Base-by-base conservation (phyloP, 2,888 invertebrate genomes). In the Platycheirus rosarum region DNA sequence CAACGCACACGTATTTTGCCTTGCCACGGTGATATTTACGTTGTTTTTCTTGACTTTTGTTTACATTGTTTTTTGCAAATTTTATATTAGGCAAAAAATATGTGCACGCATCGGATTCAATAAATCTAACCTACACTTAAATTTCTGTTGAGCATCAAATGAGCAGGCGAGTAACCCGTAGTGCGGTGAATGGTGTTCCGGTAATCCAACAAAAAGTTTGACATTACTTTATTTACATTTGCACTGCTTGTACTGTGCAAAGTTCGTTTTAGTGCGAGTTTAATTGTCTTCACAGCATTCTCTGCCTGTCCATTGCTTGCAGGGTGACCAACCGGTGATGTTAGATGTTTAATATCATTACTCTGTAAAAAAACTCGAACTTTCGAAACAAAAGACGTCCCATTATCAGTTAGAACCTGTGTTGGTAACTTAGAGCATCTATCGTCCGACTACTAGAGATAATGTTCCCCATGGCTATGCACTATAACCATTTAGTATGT, bases 241-340 rank as follows among this genome's bases (percentile, higher is more conserved):
- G 2, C 6, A 6, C 6, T 26, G 6, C 26, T 6, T 11, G 16
- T 14, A 2, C 18, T 4, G 18, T 44, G 44, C 18, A 49, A 44
- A 11, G 44, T 11, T 2, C 44, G 44, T 44, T 44, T 44, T 1
- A 44, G 44, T 0, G 44, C 44, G 3, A 44, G 44, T 44, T 44
- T 44, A 37, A 13, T 37, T 13, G 37, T 37, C 37, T 37, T 37
- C 13, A 37, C 37, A 2, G n/a, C 13, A 13, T 37, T 44, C 44
- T 44, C 44, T 18, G 44, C n/a, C n/a, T n/a, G n/a, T n/a, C n/a
- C n/a, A n/a, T n/a, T n/a, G n/a, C n/a, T n/a, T n/a, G n/a, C n/a
- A 44, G 44, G 18, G 44, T 44, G 44, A 44, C 44, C 44, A 18
- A 44, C 44, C 18, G 44, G 44, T 44, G 44, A 44, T 44, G 44